Percentiles rank a stretch among this genome's conserved stretches.
Conservation (phyloP, 2,113 vertebrate species). For the Cololabis saira region DNA sequence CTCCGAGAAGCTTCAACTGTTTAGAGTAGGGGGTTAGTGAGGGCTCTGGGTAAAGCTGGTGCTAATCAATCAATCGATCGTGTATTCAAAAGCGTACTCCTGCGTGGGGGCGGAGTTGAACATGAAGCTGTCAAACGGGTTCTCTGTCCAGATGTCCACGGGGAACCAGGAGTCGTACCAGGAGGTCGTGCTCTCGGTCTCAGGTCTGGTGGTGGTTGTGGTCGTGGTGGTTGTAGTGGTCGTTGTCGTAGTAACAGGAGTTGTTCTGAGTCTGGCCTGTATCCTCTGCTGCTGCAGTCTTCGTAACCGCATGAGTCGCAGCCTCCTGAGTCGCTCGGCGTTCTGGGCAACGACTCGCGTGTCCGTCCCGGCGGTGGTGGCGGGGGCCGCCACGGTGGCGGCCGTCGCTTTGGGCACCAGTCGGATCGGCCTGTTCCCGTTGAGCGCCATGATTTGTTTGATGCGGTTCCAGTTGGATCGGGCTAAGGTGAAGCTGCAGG, state of each 20-base stretch:
- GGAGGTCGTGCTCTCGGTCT: conserved; percentile 62
- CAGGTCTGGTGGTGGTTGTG: conserved; percentile 26
- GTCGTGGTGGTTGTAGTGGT: neutral
- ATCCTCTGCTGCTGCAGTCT: conserved; percentile 54
- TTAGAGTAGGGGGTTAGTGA: neutral
- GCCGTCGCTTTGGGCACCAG: conserved; percentile 53
- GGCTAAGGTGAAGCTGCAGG: conserved; percentile 90
- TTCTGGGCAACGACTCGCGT: conserved; percentile 18
- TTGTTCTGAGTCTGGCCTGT: conserved; percentile 32
- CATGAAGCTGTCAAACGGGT: conserved; percentile 60
- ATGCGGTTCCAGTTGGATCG: conserved; percentile 98
- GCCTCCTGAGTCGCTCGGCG: conserved; percentile 47
- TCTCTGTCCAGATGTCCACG: conserved; percentile 57
- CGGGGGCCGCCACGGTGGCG: neutral
- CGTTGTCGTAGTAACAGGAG: neutral
- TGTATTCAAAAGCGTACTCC: conserved; percentile 77
- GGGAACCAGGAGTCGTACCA: conserved; percentile 80
- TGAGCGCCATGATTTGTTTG: conserved; percentile 90
- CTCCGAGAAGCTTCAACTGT: no score
- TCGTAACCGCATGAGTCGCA: conserved; percentile 64
- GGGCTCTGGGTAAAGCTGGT: neutral
- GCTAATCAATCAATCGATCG: conserved; percentile 66
- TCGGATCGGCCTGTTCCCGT: conserved; percentile 87
- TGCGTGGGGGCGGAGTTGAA: conserved; percentile 70
- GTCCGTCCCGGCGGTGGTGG: neutral